phyloP scores from a whole-genome alignment of 2,113 vertebrate species.

The Diadophis punctatus region DNA sequence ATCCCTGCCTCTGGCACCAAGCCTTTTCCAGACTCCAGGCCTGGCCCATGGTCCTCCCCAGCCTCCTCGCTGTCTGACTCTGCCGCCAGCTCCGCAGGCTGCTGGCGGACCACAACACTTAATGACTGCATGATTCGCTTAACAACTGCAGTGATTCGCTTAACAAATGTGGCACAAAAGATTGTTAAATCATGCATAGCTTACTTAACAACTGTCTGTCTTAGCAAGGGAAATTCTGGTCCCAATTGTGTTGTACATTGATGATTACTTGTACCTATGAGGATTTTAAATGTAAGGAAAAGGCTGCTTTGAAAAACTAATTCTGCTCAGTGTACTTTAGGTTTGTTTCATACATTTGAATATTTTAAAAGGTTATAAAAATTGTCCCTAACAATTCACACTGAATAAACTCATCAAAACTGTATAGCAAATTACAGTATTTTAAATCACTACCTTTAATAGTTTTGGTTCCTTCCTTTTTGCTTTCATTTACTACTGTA shows the following conservation, averaged over 20 bases:
- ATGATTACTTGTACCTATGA: background rate
- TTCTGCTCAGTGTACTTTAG: background rate
- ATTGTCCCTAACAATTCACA: background rate
- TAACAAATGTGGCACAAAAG: background rate
- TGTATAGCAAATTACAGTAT: constrained; percentile 10
- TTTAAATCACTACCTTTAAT: background rate
- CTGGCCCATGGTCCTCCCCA: too few species aligned
- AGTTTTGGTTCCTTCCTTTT: constrained; percentile 14
- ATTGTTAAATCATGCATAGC: background rate
- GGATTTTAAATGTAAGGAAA: background rate
- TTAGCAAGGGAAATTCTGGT: background rate
- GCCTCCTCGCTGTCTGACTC: too few species aligned
- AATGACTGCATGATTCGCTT: background rate
- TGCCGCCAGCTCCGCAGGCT: too few species aligned
- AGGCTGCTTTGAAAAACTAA: background rate
- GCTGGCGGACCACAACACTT: background rate
- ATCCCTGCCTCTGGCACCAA: too few species aligned
- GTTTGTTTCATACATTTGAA: background rate
- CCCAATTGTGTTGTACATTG: background rate
- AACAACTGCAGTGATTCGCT: background rate
- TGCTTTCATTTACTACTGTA: constrained; percentile 30
- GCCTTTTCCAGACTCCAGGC: too few species aligned
- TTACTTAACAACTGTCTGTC: background rate
- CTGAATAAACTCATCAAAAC: background rate
- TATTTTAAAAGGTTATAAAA: background rate